Evolutionary conservation across 2,888 invertebrate genomes (phyloP), one percentile per base, ranked within the genome.

Genomic region (Papilio protenor): DNA sequence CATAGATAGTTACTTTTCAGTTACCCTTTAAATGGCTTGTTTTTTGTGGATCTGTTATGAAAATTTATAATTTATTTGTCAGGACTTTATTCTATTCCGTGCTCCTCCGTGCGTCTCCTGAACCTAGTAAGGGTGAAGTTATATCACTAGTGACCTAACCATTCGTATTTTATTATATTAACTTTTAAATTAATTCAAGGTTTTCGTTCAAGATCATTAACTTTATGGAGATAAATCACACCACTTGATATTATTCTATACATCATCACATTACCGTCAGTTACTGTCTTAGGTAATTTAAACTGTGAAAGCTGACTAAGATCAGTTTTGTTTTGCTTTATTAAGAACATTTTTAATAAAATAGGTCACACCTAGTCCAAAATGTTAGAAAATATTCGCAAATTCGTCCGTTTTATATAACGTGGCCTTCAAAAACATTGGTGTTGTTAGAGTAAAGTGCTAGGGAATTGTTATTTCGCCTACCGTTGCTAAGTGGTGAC

Each of bases 401-500:
- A 59, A 59, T 75, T 75, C 52, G 74, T 66, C 69, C 45, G 14
- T 66, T 18, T 52, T 78, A 71, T 71, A 64, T 71, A 64, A 64
- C 40, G 14, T 40, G 75, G 72, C 78, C 78, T 78, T 73, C 75
- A 75, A 21, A 12, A 40, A 49, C 47, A 76, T 73, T 78, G 61
- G 27, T 40, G 57, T 55, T 78, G 64, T 73, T 70, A 49, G 64
- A 76, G 72, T 76, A 76, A 74, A 74, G 74, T 72, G 75, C 78
- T 55, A 78, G 66, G 47, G 75, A 78, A 78, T 75, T 78, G 78
- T 75, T 77, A 73, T 73, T 75, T 75, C 33, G 78, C 47, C 75
- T 73, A 78, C 73, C 78, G 75, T 55, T 78, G 78, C 78, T 78
- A 78, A 78, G 75, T 78, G 78, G 57, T 64, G 75, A 64, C 72